Conservation (phyloP, 2,888 invertebrate species). For the Tetramorium bicarinatum region DNA sequence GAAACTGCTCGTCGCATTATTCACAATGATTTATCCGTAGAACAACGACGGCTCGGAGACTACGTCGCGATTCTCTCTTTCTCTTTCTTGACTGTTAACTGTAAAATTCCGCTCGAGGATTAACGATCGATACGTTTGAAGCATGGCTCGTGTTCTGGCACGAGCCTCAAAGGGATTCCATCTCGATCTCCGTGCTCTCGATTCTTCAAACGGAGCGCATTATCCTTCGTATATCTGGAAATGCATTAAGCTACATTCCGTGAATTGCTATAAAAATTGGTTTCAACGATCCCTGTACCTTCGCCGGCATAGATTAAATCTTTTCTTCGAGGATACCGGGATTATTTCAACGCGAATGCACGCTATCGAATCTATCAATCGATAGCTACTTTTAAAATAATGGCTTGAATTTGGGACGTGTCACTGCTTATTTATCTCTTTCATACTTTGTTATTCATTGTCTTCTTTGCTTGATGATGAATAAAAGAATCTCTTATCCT, state of each 20-base stretch:
- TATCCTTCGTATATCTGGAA: conserved; percentile 45
- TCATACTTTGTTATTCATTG: background rate
- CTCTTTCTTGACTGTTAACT: conserved; percentile 34
- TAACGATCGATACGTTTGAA: conserved; percentile 56
- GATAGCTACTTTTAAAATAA: conserved; percentile 17
- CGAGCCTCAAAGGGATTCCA: conserved; percentile 51
- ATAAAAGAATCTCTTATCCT: conserved; percentile 3
- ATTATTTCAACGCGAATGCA: conserved; percentile 21
- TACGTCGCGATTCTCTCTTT: conserved; percentile 47
- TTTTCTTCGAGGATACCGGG: conserved; percentile 8
- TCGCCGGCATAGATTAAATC: conserved; percentile 29
- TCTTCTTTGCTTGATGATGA: background rate
- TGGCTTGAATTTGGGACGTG: background rate
- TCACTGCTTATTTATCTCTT: background rate
- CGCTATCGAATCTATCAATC: conserved; percentile 23
- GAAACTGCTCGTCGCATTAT: conserved; percentile 72
- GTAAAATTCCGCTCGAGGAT: conserved; percentile 47
- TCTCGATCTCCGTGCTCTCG: conserved; percentile 46
- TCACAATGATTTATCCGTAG: conserved; percentile 75
- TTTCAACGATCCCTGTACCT: conserved; percentile 24
- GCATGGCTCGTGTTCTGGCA: conserved; percentile 44
- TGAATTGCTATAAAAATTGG: conserved; percentile 46
- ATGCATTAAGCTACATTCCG: conserved; percentile 50
- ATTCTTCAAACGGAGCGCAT: conserved; percentile 52
- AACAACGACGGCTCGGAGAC: conserved; percentile 33